Base-by-base conservation (phyloP, 2,113 vertebrate species). In the Aplodontia rufa region DNA sequence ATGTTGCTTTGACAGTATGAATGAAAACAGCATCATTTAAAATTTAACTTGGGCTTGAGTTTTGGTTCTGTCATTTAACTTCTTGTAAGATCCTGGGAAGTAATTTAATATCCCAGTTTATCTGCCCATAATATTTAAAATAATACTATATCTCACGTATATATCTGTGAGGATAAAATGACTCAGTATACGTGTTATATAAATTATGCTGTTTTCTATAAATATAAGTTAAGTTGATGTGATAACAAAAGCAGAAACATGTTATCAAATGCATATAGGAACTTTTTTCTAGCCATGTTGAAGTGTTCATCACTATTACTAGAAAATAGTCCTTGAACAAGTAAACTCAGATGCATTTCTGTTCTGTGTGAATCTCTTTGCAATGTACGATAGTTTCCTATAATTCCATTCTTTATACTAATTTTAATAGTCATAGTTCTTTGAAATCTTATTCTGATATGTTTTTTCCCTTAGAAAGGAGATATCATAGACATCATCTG, bases 401-500 rank as follows among this genome's bases (percentile, higher is more conserved):
- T 24, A 28, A 71, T 84, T 91, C 12, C 42, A 24, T 93, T 85
- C 6, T 88, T 81, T 81, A 20, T 93, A 45, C 8, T n/a, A 76
- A 28, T 45, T 79, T 20, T 22, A 12, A 66, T 2, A 81, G 4
- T 16, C 12, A 75, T 42, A 58, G 8, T 72, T 80, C 60, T 74
- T 64, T 55, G 26, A 75, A 69, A 85, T 60, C 53, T 90, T 42
- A 95, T 53, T 62, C 91, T 26, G 58, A 12, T 86, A 49, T 84
- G 58, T 91, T 81, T 88, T 76, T 95, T 72, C 11, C 89, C 97
- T 86, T 95, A 99, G 99, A 99, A 99, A 93, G 99, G 99, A 96
- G 99, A 99, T 60, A 97, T 99, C 74, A 99, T 99, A 95, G 99
- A 99, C 84, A 99, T 99, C 81, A 99, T 99, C 92, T 98, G 98